phyloP scores from a whole-genome alignment of 2,888 invertebrate genomes.

The Noctuana brunneofusca region DNA sequence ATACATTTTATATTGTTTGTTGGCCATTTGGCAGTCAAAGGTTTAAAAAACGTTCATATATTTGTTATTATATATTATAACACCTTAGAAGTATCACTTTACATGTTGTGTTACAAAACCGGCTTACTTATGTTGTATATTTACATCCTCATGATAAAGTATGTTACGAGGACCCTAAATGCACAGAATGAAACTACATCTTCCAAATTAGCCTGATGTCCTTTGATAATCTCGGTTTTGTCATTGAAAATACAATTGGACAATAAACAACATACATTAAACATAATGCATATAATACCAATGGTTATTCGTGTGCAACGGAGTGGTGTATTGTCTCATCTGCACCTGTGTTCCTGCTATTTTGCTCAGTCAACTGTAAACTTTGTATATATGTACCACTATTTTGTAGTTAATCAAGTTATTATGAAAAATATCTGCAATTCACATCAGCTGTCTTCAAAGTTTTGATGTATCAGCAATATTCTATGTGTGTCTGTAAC shows the following conservation, averaged over 20 bases:
- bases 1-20: too few species aligned
- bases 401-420: not conserved
- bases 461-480: not conserved
- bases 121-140: too few species aligned
- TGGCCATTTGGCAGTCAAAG: too few species aligned
- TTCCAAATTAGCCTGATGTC: not conserved
- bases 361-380: not conserved
- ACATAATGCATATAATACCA: not conserved
- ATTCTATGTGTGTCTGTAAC: too few species aligned
- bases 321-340: not conserved
- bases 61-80: too few species aligned
- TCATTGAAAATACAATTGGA: not conserved
- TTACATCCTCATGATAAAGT: too few species aligned
- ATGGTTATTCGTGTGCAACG: not conserved
- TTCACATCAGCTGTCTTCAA: not conserved
- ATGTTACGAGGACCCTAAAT: too few species aligned
- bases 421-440: not conserved
- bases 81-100: too few species aligned
- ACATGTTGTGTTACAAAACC: too few species aligned
- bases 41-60: too few species aligned
- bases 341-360: not conserved
- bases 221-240: not conserved
- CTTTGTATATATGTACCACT: not conserved
- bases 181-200: not conserved
- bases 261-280: not conserved